Evolutionary conservation across 2,797 vertebrate genomes (phyloP), one percentile per base, ranked within the genome.

Genomic region (Platyrinchus mystaceus): DNA sequence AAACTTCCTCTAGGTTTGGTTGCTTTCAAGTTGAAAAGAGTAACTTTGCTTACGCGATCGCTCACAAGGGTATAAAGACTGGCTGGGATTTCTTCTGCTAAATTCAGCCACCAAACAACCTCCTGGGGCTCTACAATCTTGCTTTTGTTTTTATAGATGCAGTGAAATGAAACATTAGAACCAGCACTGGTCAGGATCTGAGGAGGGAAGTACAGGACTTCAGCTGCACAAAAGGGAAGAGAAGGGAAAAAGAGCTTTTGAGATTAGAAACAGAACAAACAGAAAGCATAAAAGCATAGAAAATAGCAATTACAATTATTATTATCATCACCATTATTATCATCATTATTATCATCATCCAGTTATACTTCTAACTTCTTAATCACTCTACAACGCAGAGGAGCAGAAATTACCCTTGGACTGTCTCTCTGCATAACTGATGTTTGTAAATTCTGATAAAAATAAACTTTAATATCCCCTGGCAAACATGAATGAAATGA

Each of bases 151-250:
- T 98, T 99, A 86, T 99, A 99, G 74, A 98, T 96, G 75, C 99
- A 99, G 34, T 98, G 97, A 49, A 99, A 97, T 0, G 99, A 99
- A 36, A 98, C 91, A 1, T 98, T 98, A 64, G 98, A 98, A 13
- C 98, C 99, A 1, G 97, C 97, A 2, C 94, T 98, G 23, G 96
- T 98, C 92, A 99, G 97, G 41, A 98, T 90, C 90, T 98, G 98
- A 63, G 98, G 94, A 12, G 99, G 99, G 63, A 99, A 98, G 97
- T 99, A 99, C 83, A 98, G 98, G 87, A 99, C 98, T 92, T 97
- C 98, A 98, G 97, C 75, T 63, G 46, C 47, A 81, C 23, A 30
- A 46, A 89, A 58, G 63, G 56, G 10, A 30, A 76, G 55, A 56
- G 21, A 50, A 9, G 5, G 21, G 20, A 37, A 37, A 44, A 64